A percentile compares a stretch with the other conserved stretches of the same genome.
Conservation (phyloP, 1,140 invertebrate genomes). For the Drosophila persimilis region DNA sequence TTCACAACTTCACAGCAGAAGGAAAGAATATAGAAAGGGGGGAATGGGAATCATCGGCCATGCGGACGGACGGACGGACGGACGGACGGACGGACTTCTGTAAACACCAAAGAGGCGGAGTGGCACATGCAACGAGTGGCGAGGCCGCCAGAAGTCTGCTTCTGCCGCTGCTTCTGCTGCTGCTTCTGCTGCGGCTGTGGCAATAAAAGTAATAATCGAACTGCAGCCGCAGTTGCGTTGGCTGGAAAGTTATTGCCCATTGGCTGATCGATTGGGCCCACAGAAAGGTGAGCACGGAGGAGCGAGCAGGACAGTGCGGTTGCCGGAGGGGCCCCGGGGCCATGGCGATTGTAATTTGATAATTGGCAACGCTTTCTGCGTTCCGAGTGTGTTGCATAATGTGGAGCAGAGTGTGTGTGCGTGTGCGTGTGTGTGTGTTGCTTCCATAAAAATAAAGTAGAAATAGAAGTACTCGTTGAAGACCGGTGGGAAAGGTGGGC, state of each 20-base stretch:
- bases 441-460: too few relatives aligned
- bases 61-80: too few relatives aligned
- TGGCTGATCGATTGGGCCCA: conserved; percentile 49
- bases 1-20: conserved; percentile 18
- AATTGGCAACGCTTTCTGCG: conserved; percentile 39
- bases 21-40: neutral
- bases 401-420: neutral
- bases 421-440: too few relatives aligned
- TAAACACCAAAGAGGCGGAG: conserved; percentile 26
- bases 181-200: conserved; percentile 8
- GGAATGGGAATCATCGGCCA: conserved; percentile 1
- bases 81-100: conserved; percentile 4
- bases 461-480: too few relatives aligned
- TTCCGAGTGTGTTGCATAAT: conserved; percentile 36
- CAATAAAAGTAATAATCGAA: conserved; percentile 77
- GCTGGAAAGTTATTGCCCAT: conserved; percentile 66
- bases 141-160: neutral
- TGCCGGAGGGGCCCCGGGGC: conserved; percentile 3
- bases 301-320: conserved; percentile 9
- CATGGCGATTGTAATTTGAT: conserved; percentile 48
- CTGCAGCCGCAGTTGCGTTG: conserved; percentile 54
- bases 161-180: neutral
- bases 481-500: too few relatives aligned
- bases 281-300: conserved; percentile 53
- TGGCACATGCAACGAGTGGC: conserved; percentile 3